phyloP scores from a whole-genome alignment of 2,797 vertebrate genomes.

The Chloroceryle amazona region DNA sequence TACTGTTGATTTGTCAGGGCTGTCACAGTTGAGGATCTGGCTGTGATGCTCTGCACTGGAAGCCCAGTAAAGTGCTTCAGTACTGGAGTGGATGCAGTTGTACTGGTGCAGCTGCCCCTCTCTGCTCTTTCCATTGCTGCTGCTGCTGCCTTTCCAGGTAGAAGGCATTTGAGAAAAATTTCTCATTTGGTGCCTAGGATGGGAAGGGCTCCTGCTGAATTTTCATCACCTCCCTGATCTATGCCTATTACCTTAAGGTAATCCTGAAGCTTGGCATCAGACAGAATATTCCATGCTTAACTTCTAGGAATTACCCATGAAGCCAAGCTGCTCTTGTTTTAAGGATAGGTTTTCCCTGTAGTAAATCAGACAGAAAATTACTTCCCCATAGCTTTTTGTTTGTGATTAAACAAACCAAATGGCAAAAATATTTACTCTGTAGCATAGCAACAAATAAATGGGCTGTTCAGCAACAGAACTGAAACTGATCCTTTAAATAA shows the following conservation, averaged over 20 bases:
- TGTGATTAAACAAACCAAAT: conserved; percentile 11
- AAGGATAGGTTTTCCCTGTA: neutral
- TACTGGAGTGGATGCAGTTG: accelerated
- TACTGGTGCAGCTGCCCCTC: accelerated
- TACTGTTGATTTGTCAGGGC: neutral
- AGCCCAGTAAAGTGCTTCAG: accelerated
- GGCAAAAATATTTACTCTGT: conserved; percentile 32
- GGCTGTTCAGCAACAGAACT: neutral
- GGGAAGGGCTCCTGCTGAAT: neutral
- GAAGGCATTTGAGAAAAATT: neutral
- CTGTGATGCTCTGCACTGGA: neutral
- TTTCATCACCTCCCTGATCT: neutral
- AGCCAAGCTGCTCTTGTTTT: neutral
- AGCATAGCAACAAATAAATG: neutral
- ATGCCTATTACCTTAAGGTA: neutral
- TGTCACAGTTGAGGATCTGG: accelerated
- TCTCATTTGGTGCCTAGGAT: neutral
- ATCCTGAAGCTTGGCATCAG: neutral
- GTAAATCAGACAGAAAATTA: neutral
- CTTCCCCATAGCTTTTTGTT: neutral
- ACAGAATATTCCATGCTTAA: neutral
- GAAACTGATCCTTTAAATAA: neutral
- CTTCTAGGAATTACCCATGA: conserved; percentile 16
- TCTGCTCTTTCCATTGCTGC: accelerated
- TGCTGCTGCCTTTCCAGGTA: neutral